Evolutionary conservation across 1,140 invertebrate genomes (phyloP), one percentile per base, ranked within the genome.

Genomic region (Pseudomyrmex sp.): DNA sequence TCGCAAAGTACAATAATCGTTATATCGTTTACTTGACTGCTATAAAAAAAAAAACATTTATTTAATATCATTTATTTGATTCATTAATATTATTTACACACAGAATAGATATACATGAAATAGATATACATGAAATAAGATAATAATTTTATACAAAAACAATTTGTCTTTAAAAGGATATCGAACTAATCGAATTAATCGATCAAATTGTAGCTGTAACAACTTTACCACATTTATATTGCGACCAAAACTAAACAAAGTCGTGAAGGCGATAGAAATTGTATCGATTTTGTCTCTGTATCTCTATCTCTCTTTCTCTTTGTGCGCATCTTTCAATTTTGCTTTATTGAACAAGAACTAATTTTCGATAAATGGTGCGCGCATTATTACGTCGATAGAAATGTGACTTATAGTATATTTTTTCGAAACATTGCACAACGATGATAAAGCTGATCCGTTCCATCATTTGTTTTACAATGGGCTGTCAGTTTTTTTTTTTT

Each of bases 301-400:
- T 35, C 5, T 35, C 35, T 35, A 4, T 35, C 35, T 35, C 35
- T 35, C 5, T 35, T 35, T 35, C 35, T 35, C 5, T 69, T 59
- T 4, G 7, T 8, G 3, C 18, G 15, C 12, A 46, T 46, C 0
- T 46, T 46, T 48, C 26, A 13, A 68, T 44, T 46, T 48, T 15
- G 4, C 44, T 13, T 18, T 65, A 65, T 54, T 66, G 48, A 1
- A 76, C 26, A 26, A 65, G 44, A n/a, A 48, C 13, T 76, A 65
- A 76, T 76, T 76, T 76, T 2, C n/a, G 54, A 18, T 54, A 65
- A 58, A 76, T 74, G 56, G 44, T 26, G 52, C 10, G 52, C 63
- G 46, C 44, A 15, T 48, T 59, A 79, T 48, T 20, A 15, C 26
- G 12, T 15, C 18, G 73, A 76, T 76, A 65, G 12, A 54, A 62